Percentiles rank a stretch among this genome's conserved stretches.
phyloP scores from a whole-genome alignment of 2,888 invertebrate genomes.

The Lymantria dispar region DNA sequence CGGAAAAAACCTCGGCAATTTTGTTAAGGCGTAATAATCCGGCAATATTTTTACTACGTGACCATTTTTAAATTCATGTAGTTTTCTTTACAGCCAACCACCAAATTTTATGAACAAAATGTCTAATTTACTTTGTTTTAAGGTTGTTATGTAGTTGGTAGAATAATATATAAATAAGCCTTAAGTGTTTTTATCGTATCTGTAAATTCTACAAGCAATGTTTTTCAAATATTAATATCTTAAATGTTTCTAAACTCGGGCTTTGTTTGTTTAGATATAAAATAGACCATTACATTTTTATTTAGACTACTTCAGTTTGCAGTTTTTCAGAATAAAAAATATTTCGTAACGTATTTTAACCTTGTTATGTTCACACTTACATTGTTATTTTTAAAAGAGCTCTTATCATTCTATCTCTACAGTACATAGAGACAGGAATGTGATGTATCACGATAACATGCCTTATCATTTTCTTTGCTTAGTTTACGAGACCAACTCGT shows the following conservation, averaged over 20 bases:
- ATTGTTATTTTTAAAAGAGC: slow-evolving; percentile 31
- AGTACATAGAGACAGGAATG: slow-evolving; percentile 33
- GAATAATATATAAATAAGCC: too few species aligned
- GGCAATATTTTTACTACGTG: too few species aligned
- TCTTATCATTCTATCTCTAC: slow-evolving; percentile 31
- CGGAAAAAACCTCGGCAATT: too few species aligned
- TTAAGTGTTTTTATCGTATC: too few species aligned
- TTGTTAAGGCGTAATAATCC: too few species aligned
- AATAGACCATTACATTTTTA: slow-evolving; percentile 23
- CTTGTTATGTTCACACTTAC: slow-evolving; percentile 22
- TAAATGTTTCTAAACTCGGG: slow-evolving; percentile 43
- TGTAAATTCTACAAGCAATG: slow-evolving; percentile 57
- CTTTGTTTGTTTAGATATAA: slow-evolving; percentile 28
- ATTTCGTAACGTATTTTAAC: slow-evolving; percentile 11
- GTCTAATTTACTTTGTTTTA: too few species aligned
- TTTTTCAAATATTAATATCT: slow-evolving; percentile 58
- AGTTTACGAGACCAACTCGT: slow-evolving; percentile 21
- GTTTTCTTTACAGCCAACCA: too few species aligned
- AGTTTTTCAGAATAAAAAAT: neutral
- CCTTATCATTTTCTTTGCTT: slow-evolving; percentile 40
- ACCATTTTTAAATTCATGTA: too few species aligned
- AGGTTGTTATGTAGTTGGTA: too few species aligned
- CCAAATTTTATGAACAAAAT: too few species aligned
- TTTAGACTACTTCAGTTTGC: slow-evolving; percentile 11
- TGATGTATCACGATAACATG: slow-evolving; percentile 41